Evolutionary conservation across 30 jellyfish, hydroid and myxozoan species (phyloP), one percentile per base, ranked within the genome.

Genomic region (Clytia hemisphaerica): DNA sequence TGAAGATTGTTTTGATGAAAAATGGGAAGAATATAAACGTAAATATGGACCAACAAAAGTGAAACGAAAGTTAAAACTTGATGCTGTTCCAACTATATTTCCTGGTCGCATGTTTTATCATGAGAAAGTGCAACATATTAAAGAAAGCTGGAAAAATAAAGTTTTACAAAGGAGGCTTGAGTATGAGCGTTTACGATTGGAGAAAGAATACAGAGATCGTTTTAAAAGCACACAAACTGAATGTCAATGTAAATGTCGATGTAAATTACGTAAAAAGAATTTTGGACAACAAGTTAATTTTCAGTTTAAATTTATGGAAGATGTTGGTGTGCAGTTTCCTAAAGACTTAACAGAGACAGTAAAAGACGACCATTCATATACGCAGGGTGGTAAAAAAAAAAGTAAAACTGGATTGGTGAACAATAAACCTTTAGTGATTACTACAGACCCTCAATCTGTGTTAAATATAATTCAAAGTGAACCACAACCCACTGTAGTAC

Each of bases 31-130:
- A 30, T 69, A 69, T 4, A 69, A 69, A 45, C 81, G 81, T 5
- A 69, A 69, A 49, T 69, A 69, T 45, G 81, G 81, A 9, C 81
- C 81, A 30, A 69, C 81, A 19, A 69, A 69, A 49, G 81, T 69
- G 40, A 69, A 69, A 45, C 75, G 81, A 29, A 69, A 69, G 54
- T 49, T 69, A 29, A 69, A 69, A 45, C 75, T 45, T 24, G 81
- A 69, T 34, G 81, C 81, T 25, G 59, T 69, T 0, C 81, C 81
- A 10, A 69, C 81, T 4, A 69, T 69, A 15, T 69, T 69, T 69
- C 81, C 81, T 51, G 81, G 81, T 16, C 40, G 81, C 4, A 69
- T 69, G n/a, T 69, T 69, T 45, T 33, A 45, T 28, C 59, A 69
- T 75, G 81, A 69, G 49, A 69, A 69, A 45, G 81, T 69, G 29